A percentile compares a stretch with the other conserved stretches of the same genome.
Evolutionary conservation across 2,888 invertebrate species (phyloP).

Genomic region (Perizoma flavofasciatum): DNA sequence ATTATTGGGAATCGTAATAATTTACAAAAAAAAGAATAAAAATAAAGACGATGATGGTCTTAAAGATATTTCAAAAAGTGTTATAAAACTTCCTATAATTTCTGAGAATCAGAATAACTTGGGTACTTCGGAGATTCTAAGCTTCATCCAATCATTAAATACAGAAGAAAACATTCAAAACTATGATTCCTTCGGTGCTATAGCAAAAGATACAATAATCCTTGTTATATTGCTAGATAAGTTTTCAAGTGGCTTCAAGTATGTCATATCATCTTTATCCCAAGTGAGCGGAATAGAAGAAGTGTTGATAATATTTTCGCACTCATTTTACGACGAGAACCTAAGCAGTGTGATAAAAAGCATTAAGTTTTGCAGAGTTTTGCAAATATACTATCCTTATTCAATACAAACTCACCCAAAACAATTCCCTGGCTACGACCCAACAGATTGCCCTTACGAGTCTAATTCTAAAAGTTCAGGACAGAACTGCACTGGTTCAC

Average conservation of each 20-base stretch:
- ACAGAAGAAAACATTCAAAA: constrained; percentile 48
- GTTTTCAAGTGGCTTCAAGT: constrained; percentile 48
- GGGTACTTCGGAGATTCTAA: constrained; percentile 1
- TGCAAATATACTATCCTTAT: constrained; percentile 64
- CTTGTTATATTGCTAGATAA: constrained; percentile 54
- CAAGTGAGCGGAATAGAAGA: constrained; percentile 56
- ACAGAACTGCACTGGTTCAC: constrained; percentile 50
- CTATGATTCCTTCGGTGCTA: constrained; percentile 45
- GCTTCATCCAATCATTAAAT: constrained; percentile 41
- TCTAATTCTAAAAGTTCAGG: constrained; percentile 42
- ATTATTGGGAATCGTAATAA: constrained; percentile 2
- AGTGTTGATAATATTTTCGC: constrained; percentile 60
- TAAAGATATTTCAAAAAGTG: neutral
- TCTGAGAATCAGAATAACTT: neutral
- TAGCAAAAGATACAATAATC: constrained; percentile 48
- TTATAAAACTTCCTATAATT: neutral
- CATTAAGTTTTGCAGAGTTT: constrained; percentile 60
- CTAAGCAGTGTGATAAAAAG: constrained; percentile 47
- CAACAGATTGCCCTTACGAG: constrained; percentile 47
- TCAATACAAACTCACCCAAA: constrained; percentile 53
- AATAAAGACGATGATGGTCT: neutral
- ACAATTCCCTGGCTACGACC: constrained; percentile 52
- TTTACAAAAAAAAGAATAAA: neutral
- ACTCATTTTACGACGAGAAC: constrained; percentile 53
- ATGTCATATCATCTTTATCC: constrained; percentile 53